Conservation (phyloP, 2,888 invertebrate genomes). For the Brenthis hecate region DNA sequence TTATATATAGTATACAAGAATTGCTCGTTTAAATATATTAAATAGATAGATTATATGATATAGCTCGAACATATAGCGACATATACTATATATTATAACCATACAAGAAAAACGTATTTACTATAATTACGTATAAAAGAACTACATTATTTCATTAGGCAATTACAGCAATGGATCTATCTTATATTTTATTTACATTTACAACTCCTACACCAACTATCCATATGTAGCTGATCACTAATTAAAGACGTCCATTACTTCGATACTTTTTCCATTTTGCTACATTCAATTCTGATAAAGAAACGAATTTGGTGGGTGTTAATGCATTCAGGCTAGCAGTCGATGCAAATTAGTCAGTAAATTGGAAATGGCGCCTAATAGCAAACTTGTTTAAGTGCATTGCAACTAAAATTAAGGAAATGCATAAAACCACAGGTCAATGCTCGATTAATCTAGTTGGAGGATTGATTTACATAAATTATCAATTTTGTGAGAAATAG, state of each 20-base stretch:
- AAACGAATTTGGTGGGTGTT: slow-evolving; percentile 39
- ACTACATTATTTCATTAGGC: no score
- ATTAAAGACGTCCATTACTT: slow-evolving; percentile 12
- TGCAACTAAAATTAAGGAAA: slow-evolving; percentile 32
- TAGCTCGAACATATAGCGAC: no score
- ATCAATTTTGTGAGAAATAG: no score
- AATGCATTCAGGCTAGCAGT: slow-evolving; percentile 34
- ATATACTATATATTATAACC: no score
- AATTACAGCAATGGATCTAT: no score
- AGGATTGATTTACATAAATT: no score
- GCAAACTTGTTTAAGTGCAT: slow-evolving; percentile 32
- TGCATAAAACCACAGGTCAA: slow-evolving; percentile 29
- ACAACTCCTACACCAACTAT: no score
- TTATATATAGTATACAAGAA: no score
- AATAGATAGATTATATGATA: no score
- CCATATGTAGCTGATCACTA: neutral
- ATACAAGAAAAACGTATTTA: no score
- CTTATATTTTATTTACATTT: neutral
- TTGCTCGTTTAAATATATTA: no score
- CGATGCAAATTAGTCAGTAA: slow-evolving; percentile 42
- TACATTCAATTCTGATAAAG: slow-evolving; percentile 16
- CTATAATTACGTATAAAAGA: no score
- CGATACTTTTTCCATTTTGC: slow-evolving; percentile 21
- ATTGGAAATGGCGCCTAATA: slow-evolving; percentile 32
- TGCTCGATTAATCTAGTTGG: slow-evolving; percentile 2